Base-by-base conservation (phyloP, 2,888 invertebrate genomes). In the Andrena marginata region DNA sequence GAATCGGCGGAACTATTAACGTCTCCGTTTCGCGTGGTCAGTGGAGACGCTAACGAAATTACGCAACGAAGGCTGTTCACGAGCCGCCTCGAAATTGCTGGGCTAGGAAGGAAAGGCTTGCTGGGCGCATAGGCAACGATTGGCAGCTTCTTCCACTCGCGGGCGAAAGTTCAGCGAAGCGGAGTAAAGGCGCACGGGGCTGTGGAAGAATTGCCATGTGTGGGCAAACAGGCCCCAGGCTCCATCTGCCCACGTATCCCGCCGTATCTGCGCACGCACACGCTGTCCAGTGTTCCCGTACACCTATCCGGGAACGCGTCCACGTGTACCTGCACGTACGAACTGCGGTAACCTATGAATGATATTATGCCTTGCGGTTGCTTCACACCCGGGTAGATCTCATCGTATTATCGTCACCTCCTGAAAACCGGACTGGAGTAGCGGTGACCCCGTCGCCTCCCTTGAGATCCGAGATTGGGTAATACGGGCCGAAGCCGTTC, bases 171-270 rank as follows among this genome's bases (percentile, higher is more conserved):
- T 87, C 71, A 77, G 76, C 76, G 67, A 77, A 70, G 76, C 69
- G 77, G 75, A 70, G 48, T 65, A 59, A 67, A 73, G 76, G 62
- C 63, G 80, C 56, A 29, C 70, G 56, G 49, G 60, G 33, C 71
- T 67, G 64, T 68, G 80, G 33, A 75, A 72, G 82, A 89, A 86
- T 86, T 85, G 84, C 81, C 86, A 86, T 81, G 92, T 91, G 92
- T 91, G 91, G 91, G 91, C 91, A 92, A 92, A 92, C 92, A 91
- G 89, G 92, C 90, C 92, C 72, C 78, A 72, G 87, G 90, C 86
- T 73, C 78, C 84, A 84, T 89, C 91, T 88, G 84, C 91, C 92
- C 90, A 91, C 92, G 89, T 89, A 92, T 90, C 29, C 10, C 51
- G 16, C 23, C 54, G 68, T 63, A 56, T 85, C 78, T 82, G 80